Evolutionary conservation across 2,888 invertebrate species (phyloP).

Genomic region (Plagiodera versicolora): DNA sequence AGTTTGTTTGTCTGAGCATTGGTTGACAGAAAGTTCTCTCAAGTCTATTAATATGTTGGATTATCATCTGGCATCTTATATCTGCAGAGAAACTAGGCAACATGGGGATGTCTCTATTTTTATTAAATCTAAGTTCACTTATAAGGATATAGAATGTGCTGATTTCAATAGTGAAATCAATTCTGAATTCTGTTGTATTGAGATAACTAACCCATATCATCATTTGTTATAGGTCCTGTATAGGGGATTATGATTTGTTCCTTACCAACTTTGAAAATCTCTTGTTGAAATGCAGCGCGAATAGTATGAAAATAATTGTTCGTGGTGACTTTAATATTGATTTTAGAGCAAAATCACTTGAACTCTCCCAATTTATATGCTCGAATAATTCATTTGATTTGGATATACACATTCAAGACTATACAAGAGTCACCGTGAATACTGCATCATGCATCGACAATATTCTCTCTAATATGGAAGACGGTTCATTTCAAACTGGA

Average conservation of each 20-base stretch:
- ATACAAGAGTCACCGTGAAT: neutral
- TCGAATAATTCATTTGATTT: neutral
- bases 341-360: no score
- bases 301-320: neutral
- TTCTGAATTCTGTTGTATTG: neutral
- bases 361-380: no score
- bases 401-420: neutral
- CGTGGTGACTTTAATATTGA: no score
- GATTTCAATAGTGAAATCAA: neutral
- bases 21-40: neutral
- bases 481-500: no score
- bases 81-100: neutral
- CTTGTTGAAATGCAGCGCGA: neutral
- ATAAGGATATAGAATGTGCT: no score
- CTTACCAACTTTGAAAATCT: no score
- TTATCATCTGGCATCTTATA: no score
- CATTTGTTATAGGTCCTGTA: no score
- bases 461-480: no score
- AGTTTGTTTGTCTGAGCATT: no score
- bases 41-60: neutral
- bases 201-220: neutral
- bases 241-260: no score
- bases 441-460: no score
- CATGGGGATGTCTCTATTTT: neutral
- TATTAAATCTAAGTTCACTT: neutral